Base-by-base conservation (phyloP, 1,140 invertebrate genomes). In the Calliphora vicina region DNA sequence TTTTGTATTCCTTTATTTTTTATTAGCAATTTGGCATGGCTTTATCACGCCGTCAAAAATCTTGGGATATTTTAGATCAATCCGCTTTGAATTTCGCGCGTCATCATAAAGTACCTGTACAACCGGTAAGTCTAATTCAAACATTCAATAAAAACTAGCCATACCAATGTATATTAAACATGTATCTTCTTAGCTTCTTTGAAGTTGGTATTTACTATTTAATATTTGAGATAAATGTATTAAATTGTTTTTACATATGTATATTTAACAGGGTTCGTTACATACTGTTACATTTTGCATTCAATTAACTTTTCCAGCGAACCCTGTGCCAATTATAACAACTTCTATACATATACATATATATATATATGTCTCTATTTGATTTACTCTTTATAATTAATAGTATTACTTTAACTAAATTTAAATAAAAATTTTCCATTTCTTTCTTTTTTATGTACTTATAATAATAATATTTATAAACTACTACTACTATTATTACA, bases 31-130 rank as follows among this genome's bases (percentile, higher is more conserved):
- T 84, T 23, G 83, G 84, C 42, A 83, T 85, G 83, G 86, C 89
- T 1, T 78, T 90, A 76, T 89, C 89, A 45, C 83, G 95, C n/a
- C 92, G 96, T n/a, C 97, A 98, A 92, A 98, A 98, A 90, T 97
- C 97, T 1, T 98, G 97, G 95, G 97, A 98, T 91, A 91, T 97
- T 61, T 91, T 97, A 5, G 97, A 98, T 89, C 96, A 97, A 87
- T 93, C 93, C 23, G 95, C 95, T 1, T 91, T 97, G 82, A 93
- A 93, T 72, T 95, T 95, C 86, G 94, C 95, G 0, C 91, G 92
- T 67, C 93, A 93, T 83, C 92, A 94, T 80, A 95, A 95, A 90
- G 93, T 94, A 84, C 92, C 93, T 23, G 90, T 93, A 15, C 93
- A 95, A 87, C 95, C 95, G 94, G 95, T 96, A 90, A 92, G 71